These are phyloP conservation scores for Heliconius cydno DNA, from an alignment of 2,888 invertebrate genomes.

Conservation along the genomic window DNA sequence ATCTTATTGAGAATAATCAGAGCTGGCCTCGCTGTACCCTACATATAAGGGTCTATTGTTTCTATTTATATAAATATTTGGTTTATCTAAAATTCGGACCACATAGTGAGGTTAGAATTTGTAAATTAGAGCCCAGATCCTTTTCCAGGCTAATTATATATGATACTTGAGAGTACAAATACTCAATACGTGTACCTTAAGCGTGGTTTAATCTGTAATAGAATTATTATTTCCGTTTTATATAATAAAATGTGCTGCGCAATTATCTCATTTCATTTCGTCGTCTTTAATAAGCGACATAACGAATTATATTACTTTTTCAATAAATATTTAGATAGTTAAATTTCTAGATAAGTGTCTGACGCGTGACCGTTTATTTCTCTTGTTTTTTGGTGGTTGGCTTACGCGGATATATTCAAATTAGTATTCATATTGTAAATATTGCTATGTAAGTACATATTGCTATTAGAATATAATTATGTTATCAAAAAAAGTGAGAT, in stretches of 20 bases:
- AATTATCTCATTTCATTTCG: constrained; percentile 36
- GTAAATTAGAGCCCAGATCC: constrained; percentile 69
- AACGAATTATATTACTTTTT: constrained; percentile 47
- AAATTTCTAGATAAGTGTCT: constrained; percentile 41
- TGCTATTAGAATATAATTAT: constrained; percentile 74
- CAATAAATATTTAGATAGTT: constrained; percentile 42
- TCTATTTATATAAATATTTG: constrained; percentile 53
- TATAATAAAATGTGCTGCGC: constrained; percentile 33
- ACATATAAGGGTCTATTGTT: constrained; percentile 52
- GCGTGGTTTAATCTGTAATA: constrained; percentile 7
- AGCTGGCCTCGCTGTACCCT: constrained; percentile 64
- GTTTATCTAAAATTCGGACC: constrained; percentile 70
- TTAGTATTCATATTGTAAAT: constrained; percentile 65
- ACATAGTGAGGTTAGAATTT: constrained; percentile 68
- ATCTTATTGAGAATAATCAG: constrained; percentile 58
- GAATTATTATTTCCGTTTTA: constrained; percentile 29
- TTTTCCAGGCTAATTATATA: constrained; percentile 61
- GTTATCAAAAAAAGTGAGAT: constrained; percentile 80
- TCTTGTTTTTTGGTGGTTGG: background rate
- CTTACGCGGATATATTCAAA: constrained; percentile 23
- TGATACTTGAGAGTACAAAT: constrained; percentile 69
- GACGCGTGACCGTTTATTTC: constrained; percentile 23
- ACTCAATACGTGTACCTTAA: constrained; percentile 45
- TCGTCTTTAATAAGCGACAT: constrained; percentile 35
- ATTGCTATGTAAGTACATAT: constrained; percentile 74